These are phyloP conservation scores for Solea senegalensis DNA, from an alignment of 2,113 vertebrate species.

Conservation along the genomic window DNA sequence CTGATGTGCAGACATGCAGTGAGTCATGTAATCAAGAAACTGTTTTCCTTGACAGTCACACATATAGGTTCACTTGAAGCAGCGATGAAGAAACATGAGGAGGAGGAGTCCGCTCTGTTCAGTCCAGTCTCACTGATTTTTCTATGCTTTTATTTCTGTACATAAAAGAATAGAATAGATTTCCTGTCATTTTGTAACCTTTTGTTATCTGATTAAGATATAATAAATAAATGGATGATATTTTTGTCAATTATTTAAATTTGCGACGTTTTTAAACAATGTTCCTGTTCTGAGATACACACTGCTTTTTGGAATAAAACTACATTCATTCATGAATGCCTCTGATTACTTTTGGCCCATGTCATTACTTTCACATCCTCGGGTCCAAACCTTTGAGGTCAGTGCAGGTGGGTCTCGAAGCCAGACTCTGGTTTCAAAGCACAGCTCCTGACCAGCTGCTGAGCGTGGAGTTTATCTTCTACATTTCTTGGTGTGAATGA, in stretches of 20 bases:
- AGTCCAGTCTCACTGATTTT: conserved; percentile 46
- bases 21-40: not conserved
- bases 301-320: conserved; percentile 76
- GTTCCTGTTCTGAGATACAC: conserved; percentile 60
- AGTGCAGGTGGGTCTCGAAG: too few species aligned
- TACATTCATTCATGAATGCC: conserved; percentile 37
- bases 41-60: conserved; percentile 85
- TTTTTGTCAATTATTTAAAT: conserved; percentile 82
- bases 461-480: too few species aligned
- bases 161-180: conserved; percentile 26
- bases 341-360: too few species aligned
- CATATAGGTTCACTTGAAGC: conserved; percentile 96
- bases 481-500: too few species aligned
- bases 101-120: conserved; percentile 12
- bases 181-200: conserved; percentile 68
- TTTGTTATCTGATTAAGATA: conserved; percentile 70
- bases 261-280: conserved; percentile 62
- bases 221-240: conserved; percentile 68
- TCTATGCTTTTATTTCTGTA: conserved; percentile 67
- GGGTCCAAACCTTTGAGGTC: too few species aligned
- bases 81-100: not conserved
- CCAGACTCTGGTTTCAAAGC: too few species aligned
- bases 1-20: not conserved
- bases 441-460: too few species aligned
- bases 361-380: too few species aligned